These are phyloP conservation scores for Aldrovandia affinis DNA, from an alignment of 2,797 vertebrate species.

Conservation along the genomic window DNA sequence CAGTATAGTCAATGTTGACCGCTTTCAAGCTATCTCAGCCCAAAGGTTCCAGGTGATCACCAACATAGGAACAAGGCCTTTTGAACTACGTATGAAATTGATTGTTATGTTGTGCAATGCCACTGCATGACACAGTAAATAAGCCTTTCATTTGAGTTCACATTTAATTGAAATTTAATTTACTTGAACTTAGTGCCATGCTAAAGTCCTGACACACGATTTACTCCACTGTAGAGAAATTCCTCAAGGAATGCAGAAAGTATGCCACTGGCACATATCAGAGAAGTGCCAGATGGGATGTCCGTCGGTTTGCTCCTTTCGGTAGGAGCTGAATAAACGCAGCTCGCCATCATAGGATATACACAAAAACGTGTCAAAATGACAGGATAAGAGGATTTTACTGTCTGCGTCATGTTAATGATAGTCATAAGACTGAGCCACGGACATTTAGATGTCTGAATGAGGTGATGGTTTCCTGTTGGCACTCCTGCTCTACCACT, in stretches of 20 bases:
- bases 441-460: background rate
- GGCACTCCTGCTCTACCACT: background rate
- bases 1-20: background rate
- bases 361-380: background rate
- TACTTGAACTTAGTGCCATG: background rate
- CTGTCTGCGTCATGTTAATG: background rate
- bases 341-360: background rate
- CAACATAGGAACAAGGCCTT: background rate
- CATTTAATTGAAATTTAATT: background rate
- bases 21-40: background rate
- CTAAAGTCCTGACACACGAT: background rate
- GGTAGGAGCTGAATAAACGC: background rate
- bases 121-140: background rate
- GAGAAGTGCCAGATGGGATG: background rate
- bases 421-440: background rate
- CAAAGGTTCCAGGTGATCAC: background rate
- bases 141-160: background rate
- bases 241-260: background rate
- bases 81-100: background rate
- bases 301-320: background rate
- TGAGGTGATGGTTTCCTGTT: background rate
- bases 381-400: slow-evolving; percentile 3
- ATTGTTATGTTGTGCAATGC: background rate
- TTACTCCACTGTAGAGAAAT: background rate
- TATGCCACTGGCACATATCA: background rate